A percentile compares a stretch with the other conserved stretches of the same genome.
phyloP scores from a whole-genome alignment of 2,113 vertebrate species.

The Macheiramphus alcinus region DNA sequence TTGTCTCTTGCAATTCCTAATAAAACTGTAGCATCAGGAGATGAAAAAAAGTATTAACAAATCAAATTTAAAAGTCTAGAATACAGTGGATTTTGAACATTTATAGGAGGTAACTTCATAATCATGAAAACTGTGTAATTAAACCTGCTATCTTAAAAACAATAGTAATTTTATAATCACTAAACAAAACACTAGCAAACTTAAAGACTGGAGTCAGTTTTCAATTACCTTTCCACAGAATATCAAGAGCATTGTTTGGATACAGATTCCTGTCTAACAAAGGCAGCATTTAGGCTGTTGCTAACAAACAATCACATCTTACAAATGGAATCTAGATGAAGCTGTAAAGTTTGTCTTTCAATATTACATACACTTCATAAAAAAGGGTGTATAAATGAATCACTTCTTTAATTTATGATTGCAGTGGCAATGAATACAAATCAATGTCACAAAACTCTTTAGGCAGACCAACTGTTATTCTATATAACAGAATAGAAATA shows the following conservation, averaged over 20 bases:
- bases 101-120: conserved; percentile 4
- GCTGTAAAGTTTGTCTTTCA: neutral
- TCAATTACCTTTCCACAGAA: neutral
- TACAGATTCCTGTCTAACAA: neutral
- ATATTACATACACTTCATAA: neutral
- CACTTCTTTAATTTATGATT: neutral
- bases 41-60: neutral
- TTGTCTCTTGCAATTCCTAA: neutral
- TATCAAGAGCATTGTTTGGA: neutral
- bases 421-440: neutral
- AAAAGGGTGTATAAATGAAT: neutral
- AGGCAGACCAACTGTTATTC: neutral
- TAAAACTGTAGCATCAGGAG: neutral
- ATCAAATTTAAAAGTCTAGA: neutral
- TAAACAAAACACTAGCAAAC: neutral
- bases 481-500: neutral
- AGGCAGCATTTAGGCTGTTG: neutral
- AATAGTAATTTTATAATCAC: neutral
- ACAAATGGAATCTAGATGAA: neutral
- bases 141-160: neutral
- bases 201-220: neutral
- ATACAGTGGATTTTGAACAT: neutral
- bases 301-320: conserved; percentile 1
- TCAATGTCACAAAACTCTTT: neutral
- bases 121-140: neutral